Conservation (phyloP, 2,888 invertebrate genomes). For the Disparrhopalites patrizii region DNA sequence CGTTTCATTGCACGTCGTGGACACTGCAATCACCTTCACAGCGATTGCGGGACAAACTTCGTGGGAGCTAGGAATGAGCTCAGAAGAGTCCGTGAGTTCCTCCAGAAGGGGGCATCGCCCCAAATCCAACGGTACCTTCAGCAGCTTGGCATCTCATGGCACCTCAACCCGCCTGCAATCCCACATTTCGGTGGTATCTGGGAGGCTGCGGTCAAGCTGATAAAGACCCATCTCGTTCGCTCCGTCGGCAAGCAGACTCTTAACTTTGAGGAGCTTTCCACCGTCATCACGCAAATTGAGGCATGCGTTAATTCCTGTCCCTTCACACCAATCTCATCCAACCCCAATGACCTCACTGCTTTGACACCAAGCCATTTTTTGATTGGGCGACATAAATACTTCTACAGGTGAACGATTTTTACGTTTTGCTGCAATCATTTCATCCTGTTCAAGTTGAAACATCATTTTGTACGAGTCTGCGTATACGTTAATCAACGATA, state of each 20-base stretch:
- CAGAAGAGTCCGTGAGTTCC: not conserved
- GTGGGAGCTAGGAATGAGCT: conserved; percentile 34
- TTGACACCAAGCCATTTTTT: conserved; percentile 50
- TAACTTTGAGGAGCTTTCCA: conserved; percentile 17
- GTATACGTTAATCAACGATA: conserved; percentile 26
- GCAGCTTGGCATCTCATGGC: conserved; percentile 16
- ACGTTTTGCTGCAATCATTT: conserved; percentile 19
- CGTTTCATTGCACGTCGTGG: conserved; percentile 26
- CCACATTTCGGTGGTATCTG: conserved; percentile 34
- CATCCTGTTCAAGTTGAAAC: conserved; percentile 32
- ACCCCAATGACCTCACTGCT: conserved; percentile 43
- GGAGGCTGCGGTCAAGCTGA: conserved; percentile 36
- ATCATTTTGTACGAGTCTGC: conserved; percentile 36
- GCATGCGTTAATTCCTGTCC: conserved; percentile 49
- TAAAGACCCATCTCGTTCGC: conserved; percentile 34
- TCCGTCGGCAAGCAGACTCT: not conserved
- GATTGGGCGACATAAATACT: too few relatives aligned
- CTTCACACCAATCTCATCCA: conserved; percentile 42
- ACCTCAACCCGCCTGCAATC: conserved; percentile 12
- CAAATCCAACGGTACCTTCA: not conserved
- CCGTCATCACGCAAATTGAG: conserved; percentile 44
- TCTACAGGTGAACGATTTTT: too few relatives aligned
- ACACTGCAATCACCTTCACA: conserved; percentile 18
- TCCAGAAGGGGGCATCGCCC: too few relatives aligned
- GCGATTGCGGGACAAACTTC: conserved; percentile 39